These are phyloP conservation scores for Ctenicera cuprea DNA, from an alignment of 2,888 invertebrate species.

Conservation along the genomic window DNA sequence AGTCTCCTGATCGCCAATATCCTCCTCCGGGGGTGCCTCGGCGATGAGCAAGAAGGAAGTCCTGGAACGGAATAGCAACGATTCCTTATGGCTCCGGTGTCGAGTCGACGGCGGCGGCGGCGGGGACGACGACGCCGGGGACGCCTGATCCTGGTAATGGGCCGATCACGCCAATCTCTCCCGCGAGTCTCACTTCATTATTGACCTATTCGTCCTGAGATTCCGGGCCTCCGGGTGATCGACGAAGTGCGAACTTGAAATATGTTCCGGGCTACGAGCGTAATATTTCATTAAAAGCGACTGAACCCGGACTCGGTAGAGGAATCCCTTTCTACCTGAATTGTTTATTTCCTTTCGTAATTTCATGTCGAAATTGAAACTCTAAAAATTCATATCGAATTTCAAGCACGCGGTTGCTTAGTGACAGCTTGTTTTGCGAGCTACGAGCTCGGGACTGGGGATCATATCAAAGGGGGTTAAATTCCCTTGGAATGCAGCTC, in stretches of 20 bases:
- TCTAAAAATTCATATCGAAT: conserved; percentile 31
- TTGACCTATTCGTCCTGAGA: conserved; percentile 63
- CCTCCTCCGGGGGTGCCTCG: conserved; percentile 57
- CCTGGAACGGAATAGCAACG: conserved; percentile 45
- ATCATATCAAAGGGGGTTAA: conserved; percentile 24
- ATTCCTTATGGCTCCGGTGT: no score
- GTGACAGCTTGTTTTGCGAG: conserved; percentile 18
- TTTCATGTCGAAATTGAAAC: conserved; percentile 37
- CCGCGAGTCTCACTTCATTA: conserved; percentile 69
- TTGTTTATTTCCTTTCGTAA: conserved; percentile 12
- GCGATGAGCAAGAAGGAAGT: conserved; percentile 40
- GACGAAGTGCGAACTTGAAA: conserved; percentile 15
- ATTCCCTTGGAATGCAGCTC: conserved; percentile 25
- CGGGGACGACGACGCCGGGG: conserved; percentile 42
- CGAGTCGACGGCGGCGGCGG: no score
- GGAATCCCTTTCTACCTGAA: not conserved
- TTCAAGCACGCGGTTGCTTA: conserved; percentile 29
- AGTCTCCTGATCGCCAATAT: conserved; percentile 66
- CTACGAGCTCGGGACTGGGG: not conserved
- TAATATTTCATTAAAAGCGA: conserved; percentile 30
- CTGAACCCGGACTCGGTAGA: not conserved
- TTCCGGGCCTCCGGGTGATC: conserved; percentile 32
- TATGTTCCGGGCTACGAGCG: not conserved
- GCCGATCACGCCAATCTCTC: conserved; percentile 67
- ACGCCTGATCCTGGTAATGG: conserved; percentile 64